Percentiles rank a stretch among this genome's conserved stretches.
These are phyloP conservation scores for Polyodon spathula DNA, from an alignment of 2,113 vertebrate species.

Conservation along the genomic window DNA sequence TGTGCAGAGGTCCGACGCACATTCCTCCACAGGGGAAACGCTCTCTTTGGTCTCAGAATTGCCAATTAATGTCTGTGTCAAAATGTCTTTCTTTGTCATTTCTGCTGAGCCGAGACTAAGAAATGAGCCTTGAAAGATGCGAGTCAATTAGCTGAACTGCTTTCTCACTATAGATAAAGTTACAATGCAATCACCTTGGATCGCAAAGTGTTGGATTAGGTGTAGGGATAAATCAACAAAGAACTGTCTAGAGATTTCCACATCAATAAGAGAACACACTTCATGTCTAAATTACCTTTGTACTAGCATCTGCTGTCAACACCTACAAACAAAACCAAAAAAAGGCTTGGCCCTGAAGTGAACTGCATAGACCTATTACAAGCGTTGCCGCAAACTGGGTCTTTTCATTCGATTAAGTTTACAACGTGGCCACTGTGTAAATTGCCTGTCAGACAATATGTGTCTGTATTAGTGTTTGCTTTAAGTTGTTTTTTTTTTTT, in stretches of 20 bases:
- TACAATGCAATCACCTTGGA: constrained; percentile 36
- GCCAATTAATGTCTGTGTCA: constrained; percentile 49
- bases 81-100: constrained; percentile 51
- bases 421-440: no score
- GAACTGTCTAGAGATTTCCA: constrained; percentile 7
- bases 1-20: constrained; percentile 7
- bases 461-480: no score
- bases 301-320: no score
- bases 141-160: constrained; percentile 34
- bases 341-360: no score
- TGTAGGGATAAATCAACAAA: constrained; percentile 2
- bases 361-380: no score
- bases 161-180: constrained; percentile 37
- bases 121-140: constrained; percentile 18
- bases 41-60: constrained; percentile 35
- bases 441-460: no score
- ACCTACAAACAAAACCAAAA: no score
- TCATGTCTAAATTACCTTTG: no score
- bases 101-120: constrained; percentile 39
- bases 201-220: constrained; percentile 12
- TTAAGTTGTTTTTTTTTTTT: no score
- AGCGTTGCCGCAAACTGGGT: no score
- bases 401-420: no score
- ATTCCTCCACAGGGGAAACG: constrained; percentile 19
- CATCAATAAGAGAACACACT: constrained; percentile 8